Evolutionary conservation across 2,113 vertebrate genomes (phyloP).

Genomic region (Zosterops borbonicus): DNA sequence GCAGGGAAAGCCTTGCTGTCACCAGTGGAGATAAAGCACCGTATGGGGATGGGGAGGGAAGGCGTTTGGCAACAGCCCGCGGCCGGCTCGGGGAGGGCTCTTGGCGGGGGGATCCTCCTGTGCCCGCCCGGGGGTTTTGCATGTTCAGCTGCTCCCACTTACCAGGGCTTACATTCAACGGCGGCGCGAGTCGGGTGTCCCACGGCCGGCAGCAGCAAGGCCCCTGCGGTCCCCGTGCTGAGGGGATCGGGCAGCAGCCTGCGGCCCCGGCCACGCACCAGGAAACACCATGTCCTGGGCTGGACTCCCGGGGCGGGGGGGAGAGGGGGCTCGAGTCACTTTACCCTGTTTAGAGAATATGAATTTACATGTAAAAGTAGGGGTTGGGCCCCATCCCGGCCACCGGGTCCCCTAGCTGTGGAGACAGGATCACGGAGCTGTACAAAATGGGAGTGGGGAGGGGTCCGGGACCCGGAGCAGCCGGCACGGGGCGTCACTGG

Average conservation of each 20-base stretch:
- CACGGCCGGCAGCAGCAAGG: neutral
- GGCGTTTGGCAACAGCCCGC: constrained; percentile 40
- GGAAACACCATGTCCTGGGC: constrained; percentile 23
- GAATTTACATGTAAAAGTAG: constrained; percentile 78
- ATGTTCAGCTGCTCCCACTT: constrained; percentile 28
- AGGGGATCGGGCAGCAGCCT: neutral
- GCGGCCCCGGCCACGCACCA: neutral
- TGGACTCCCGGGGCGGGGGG: neutral
- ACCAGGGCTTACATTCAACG: constrained; percentile 61
- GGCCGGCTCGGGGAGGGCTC: neutral
- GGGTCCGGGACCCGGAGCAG: neutral
- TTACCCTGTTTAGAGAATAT: constrained; percentile 81
- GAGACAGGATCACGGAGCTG: constrained; percentile 62
- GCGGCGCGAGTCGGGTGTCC: neutral
- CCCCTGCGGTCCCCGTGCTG: neutral
- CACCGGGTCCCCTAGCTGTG: neutral
- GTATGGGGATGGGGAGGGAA: constrained; percentile 44
- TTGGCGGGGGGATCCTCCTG: neutral
- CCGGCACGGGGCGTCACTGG: neutral
- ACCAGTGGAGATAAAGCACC: constrained; percentile 68
- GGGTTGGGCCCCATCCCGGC: constrained; percentile 63
- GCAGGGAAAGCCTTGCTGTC: constrained; percentile 19
- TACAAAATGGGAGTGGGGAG: constrained; percentile 67
- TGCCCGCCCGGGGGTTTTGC: neutral
- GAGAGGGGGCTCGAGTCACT: constrained; percentile 42